Evolutionary conservation across 2,888 invertebrate species (phyloP).

Genomic region (Phyto melanocephala): DNA sequence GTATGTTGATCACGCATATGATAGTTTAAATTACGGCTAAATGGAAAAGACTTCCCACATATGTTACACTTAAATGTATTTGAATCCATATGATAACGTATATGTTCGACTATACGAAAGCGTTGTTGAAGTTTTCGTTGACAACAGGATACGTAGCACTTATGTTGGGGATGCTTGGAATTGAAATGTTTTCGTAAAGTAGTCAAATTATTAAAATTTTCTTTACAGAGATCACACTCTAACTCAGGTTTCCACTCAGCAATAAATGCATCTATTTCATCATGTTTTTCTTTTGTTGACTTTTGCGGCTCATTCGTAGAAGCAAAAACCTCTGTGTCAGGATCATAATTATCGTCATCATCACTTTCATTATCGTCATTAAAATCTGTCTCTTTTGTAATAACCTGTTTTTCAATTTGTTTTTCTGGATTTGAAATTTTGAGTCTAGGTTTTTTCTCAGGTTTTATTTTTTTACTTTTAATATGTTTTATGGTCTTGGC

Average conservation of each 20-base stretch:
- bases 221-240: constrained; percentile 62
- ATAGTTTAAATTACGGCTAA: constrained; percentile 52
- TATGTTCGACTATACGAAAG: constrained; percentile 66
- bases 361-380: constrained; percentile 10
- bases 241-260: constrained; percentile 60
- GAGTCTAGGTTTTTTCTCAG: neutral
- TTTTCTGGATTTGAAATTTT: neutral
- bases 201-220: constrained; percentile 49
- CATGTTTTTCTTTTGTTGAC: constrained; percentile 22
- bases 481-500: neutral
- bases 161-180: constrained; percentile 54
- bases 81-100: constrained; percentile 66
- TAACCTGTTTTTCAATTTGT: neutral
- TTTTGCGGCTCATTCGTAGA: constrained; percentile 17
- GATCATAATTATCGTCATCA: neutral
- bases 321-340: constrained; percentile 1
- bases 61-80: constrained; percentile 65
- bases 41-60: constrained; percentile 63
- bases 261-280: constrained; percentile 52
- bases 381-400: neutral
- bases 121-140: constrained; percentile 65
- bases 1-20: constrained; percentile 64
- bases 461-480: neutral
- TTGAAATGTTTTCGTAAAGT: constrained; percentile 63
- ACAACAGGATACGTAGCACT: constrained; percentile 66